These are phyloP conservation scores for Tamandua tetradactyla DNA, from an alignment of 2,797 vertebrate species.

Conservation along the genomic window DNA sequence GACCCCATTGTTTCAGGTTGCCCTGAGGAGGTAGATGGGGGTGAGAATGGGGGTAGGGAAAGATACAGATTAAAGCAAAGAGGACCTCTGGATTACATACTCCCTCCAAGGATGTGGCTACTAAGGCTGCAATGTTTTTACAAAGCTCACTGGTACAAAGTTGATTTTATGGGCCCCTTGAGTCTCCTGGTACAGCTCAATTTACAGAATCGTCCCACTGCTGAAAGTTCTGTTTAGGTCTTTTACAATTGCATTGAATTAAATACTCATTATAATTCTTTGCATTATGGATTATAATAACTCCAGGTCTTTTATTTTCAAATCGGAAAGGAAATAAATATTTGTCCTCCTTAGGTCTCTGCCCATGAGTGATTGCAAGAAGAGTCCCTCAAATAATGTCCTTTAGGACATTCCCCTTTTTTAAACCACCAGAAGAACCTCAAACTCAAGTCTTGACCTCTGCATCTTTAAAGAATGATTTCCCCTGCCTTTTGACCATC, in stretches of 20 bases:
- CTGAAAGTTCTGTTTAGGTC: slow-evolving; percentile 12
- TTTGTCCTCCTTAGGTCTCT: neutral
- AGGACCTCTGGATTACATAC: neutral
- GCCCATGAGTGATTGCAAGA: neutral
- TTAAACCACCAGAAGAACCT: neutral
- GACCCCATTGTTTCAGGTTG: neutral
- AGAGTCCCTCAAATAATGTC: neutral
- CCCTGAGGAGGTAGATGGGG: neutral
- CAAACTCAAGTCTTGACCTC: neutral
- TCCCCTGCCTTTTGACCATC: neutral
- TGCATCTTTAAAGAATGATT: neutral
- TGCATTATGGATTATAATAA: neutral
- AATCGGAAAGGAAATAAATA: neutral
- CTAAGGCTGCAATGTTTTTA: neutral
- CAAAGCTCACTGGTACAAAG: neutral
- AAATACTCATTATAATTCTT: neutral
- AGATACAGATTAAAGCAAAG: neutral
- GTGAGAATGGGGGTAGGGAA: neutral
- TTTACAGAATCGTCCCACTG: neutral
- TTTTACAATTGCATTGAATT: neutral
- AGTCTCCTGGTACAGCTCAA: neutral
- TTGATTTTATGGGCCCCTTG: neutral
- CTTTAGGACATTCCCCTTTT: neutral
- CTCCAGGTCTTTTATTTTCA: slow-evolving; percentile 11
- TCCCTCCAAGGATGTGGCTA: neutral